These are phyloP conservation scores for Mesodorylaimus sp. DNA, from an alignment of 2,888 invertebrate genomes.

Conservation along the genomic window DNA sequence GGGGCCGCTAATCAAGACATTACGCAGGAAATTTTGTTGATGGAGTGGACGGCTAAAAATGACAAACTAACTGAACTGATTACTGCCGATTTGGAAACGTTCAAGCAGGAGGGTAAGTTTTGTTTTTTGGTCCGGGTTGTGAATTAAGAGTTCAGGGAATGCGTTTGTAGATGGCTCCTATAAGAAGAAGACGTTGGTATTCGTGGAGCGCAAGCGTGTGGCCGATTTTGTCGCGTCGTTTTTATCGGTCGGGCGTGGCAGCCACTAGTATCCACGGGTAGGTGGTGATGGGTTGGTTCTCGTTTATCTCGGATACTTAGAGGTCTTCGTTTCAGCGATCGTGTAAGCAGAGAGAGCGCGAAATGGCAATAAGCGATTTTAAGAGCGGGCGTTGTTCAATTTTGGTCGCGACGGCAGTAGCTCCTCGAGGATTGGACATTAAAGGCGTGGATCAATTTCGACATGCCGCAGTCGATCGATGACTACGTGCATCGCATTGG, in stretches of 20 bases:
- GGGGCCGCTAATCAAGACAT: constrained; percentile 84
- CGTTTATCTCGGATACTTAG: no score
- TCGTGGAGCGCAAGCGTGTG: constrained; percentile 70
- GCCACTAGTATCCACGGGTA: constrained; percentile 3
- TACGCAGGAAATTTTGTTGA: constrained; percentile 45
- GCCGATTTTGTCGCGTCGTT: constrained; percentile 62
- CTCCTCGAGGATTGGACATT: constrained; percentile 76
- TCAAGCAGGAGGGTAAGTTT: constrained; percentile 19
- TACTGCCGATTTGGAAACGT: constrained; percentile 24
- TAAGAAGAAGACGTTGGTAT: constrained; percentile 44
- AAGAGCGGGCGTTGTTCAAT: constrained; percentile 42
- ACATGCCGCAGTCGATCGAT: constrained; percentile 34
- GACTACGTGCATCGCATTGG: constrained; percentile 40
- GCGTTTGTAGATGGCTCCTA: background rate
- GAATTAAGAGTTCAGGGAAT: no score
- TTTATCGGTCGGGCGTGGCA: background rate
- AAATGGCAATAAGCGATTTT: constrained; percentile 56
- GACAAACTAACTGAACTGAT: constrained; percentile 52
- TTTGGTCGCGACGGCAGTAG: constrained; percentile 83
- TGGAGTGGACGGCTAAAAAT: constrained; percentile 48
- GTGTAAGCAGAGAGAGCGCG: constrained; percentile 54
- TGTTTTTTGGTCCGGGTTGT: no score
- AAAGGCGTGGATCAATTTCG: constrained; percentile 49
- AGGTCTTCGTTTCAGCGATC: no score
- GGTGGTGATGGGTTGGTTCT: no score